Evolutionary conservation across 2,113 vertebrate species (phyloP).

Genomic region (Oreochromis niloticus): DNA sequence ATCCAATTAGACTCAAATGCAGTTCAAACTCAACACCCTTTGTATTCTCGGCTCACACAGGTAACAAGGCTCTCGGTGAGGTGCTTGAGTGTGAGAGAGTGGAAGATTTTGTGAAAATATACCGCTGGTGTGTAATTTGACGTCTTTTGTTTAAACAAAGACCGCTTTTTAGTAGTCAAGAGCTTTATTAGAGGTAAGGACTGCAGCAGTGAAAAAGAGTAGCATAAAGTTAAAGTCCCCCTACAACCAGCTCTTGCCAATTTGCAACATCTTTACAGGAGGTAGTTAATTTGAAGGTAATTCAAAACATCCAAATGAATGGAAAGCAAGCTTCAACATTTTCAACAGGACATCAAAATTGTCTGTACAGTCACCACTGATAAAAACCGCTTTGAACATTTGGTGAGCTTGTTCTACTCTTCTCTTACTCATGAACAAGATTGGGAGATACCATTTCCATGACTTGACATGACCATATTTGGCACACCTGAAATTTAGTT

Average conservation of each 20-base stretch:
- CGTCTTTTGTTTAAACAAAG: background rate
- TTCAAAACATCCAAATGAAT: background rate
- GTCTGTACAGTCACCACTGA: background rate
- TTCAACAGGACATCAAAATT: background rate
- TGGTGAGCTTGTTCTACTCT: background rate
- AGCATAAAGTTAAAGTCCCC: background rate
- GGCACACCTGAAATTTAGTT: background rate
- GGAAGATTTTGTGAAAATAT: background rate
- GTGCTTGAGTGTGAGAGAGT: background rate
- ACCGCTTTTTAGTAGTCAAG: background rate
- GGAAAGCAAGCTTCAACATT: background rate
- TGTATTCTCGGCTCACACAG: background rate
- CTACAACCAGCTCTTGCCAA: background rate
- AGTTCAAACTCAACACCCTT: background rate
- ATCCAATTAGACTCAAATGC: conserved; percentile 26
- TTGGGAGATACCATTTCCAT: background rate
- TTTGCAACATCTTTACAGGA: background rate
- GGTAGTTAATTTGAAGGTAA: background rate
- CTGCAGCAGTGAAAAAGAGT: background rate
- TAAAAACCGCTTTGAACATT: background rate
- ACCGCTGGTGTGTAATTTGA: background rate
- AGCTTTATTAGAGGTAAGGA: background rate
- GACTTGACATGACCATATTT: background rate
- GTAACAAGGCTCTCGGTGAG: background rate
- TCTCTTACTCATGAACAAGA: background rate